Base-by-base conservation (phyloP, 2,797 vertebrate species). In the Eulemur rubriventer region DNA sequence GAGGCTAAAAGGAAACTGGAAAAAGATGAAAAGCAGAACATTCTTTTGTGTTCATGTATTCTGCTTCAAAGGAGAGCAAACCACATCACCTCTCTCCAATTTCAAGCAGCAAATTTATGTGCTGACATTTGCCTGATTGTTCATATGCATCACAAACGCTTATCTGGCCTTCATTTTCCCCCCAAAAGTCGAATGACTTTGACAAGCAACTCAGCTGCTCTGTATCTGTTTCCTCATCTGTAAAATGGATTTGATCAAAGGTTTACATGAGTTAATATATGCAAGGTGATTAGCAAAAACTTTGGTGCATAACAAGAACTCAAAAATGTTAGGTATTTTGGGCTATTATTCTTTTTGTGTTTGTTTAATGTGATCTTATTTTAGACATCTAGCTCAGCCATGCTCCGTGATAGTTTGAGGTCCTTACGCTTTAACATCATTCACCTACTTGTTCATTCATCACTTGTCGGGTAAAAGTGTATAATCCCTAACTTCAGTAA, bases 1-100 rank as follows among this genome's bases (percentile, higher is more conserved):
- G 59, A 86, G 94, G 85, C 96, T 80, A 92, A 82, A 80, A 55
- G 73, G 76, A 89, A 95, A 63, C 81, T 78, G 92, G 78, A 43
- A 75, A 33, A 33, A 91, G 90, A 92, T 89, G 72, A 97, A 94
- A 97, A 95, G 81, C 55, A 67, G 61, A 78, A 30, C 30, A 13
- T 76, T 57, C 84, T 86, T 82, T 70, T 63, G 38, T 76, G 57
- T 75, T 59, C 63, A 12, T 20, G 46, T 69, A 7, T 52, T 86
- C 78, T 57, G 69, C 91, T 95, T 96, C 94, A 95, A 84, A 96
- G 73, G 38, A 17, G 22, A 33, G 46, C 57, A 28, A 10, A 67
- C 55, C 63, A 4, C 38, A 70, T 73, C 30, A 1, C 63, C 84
- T 73, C 50, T 79, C 75, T 96, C 48, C 78, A 57, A 50, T 70